Percentiles rank a stretch among this genome's conserved stretches.
Conservation (phyloP, 2,888 invertebrate genomes). For the Neocrepidodera transversa region DNA sequence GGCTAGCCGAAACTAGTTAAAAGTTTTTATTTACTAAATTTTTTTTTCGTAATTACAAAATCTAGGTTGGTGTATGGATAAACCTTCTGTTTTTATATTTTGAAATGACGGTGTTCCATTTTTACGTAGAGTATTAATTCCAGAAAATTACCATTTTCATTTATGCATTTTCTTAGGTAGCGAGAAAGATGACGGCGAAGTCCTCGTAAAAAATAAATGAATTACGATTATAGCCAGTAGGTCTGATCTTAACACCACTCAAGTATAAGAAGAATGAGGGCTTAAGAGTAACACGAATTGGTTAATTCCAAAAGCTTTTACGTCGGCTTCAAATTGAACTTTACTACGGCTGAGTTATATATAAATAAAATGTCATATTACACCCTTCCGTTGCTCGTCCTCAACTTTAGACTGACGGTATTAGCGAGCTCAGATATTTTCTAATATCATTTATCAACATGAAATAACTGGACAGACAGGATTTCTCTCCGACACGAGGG, state of each 20-base stretch:
- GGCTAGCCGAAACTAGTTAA: too few species aligned
- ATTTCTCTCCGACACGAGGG: neutral
- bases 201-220: conserved; percentile 19
- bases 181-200: conserved; percentile 15
- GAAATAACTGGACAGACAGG: neutral
- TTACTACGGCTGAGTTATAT: conserved; percentile 20
- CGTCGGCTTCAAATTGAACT: conserved; percentile 20
- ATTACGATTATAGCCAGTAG: conserved; percentile 24
- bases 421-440: conserved; percentile 6
- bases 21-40: too few species aligned
- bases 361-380: conserved; percentile 24
- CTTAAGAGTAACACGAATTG: conserved; percentile 21
- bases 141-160: conserved; percentile 4
- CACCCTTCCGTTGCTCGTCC: conserved; percentile 6
- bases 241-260: conserved; percentile 25
- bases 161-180: conserved; percentile 5
- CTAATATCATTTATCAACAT: conserved; percentile 10
- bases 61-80: too few species aligned
- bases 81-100: too few species aligned
- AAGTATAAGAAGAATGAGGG: conserved; percentile 11
- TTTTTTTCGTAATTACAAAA: too few species aligned
- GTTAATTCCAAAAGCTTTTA: conserved; percentile 23
- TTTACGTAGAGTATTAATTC: neutral
- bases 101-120: too few species aligned
- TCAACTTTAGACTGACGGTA: conserved; percentile 9